Evolutionary conservation across 2,113 vertebrate species (phyloP).

Genomic region (Arvicanthis niloticus): DNA sequence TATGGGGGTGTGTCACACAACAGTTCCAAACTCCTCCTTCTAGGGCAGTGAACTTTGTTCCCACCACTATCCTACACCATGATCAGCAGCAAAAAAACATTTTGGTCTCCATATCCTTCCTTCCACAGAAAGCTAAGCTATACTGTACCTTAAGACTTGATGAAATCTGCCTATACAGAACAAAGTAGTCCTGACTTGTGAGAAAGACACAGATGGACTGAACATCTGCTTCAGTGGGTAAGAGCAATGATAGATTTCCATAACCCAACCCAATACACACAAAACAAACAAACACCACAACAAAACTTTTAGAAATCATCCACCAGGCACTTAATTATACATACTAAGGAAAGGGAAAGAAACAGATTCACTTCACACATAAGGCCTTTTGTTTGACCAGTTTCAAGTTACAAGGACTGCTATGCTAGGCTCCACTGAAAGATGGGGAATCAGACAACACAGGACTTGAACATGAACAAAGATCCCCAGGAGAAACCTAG

Average conservation of each 20-base stretch:
- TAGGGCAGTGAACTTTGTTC: not conserved
- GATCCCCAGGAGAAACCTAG: not conserved
- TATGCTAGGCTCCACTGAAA: not conserved
- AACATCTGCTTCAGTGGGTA: not conserved
- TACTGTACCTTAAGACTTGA: not conserved
- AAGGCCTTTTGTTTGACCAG: not conserved
- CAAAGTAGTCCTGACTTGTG: not conserved
- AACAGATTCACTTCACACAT: not conserved
- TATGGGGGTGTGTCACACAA: not conserved
- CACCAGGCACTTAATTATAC: not conserved
- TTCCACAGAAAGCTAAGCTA: not conserved
- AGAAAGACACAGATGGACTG: not conserved
- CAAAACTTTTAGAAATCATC: not conserved
- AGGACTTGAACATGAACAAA: not conserved
- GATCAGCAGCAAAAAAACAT: not conserved
- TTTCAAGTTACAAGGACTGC: not conserved
- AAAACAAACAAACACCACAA: not conserved
- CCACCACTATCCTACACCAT: not conserved
- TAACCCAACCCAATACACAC: not conserved
- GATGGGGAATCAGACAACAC: not conserved
- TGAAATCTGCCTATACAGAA: not conserved
- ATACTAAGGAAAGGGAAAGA: not conserved
- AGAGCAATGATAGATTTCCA: not conserved
- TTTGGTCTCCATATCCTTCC: not conserved
- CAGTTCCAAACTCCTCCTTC: not conserved